These are phyloP conservation scores for Myioborus miniatus DNA, from an alignment of 2,797 vertebrate species.

Conservation along the genomic window DNA sequence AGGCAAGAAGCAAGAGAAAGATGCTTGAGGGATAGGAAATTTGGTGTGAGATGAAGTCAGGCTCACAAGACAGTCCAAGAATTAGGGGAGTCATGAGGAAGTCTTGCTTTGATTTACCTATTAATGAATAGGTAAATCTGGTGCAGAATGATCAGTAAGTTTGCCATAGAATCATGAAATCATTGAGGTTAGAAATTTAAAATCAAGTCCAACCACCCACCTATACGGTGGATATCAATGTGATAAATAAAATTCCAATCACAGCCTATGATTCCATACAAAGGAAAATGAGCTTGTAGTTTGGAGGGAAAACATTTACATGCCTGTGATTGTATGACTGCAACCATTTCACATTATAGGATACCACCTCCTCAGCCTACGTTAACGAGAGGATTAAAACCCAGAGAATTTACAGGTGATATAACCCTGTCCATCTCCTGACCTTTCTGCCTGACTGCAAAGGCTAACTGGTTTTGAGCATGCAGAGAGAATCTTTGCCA, in stretches of 20 bases:
- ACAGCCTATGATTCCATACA: background rate
- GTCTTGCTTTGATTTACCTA: background rate
- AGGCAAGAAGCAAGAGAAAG: background rate
- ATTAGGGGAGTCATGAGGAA: background rate
- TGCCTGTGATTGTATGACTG: background rate
- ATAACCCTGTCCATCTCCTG: background rate
- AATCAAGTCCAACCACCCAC: background rate
- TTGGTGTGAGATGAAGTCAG: background rate
- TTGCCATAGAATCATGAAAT: background rate
- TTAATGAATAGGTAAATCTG: background rate
- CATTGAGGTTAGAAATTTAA: background rate
- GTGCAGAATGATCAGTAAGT: background rate
- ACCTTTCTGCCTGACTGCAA: constrained; percentile 14
- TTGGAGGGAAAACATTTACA: background rate
- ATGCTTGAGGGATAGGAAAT: background rate
- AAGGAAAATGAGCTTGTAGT: background rate
- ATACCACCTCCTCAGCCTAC: background rate
- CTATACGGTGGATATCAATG: background rate
- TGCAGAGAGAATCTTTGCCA: background rate
- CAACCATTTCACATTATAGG: background rate
- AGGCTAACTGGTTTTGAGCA: constrained; percentile 9
- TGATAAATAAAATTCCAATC: background rate
- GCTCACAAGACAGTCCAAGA: background rate
- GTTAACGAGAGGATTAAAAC: background rate
- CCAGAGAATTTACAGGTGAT: background rate